Percentiles rank a stretch among this genome's conserved stretches.
phyloP scores from a whole-genome alignment of 2,797 vertebrate genomes.

The Acanthurus lineatus region DNA sequence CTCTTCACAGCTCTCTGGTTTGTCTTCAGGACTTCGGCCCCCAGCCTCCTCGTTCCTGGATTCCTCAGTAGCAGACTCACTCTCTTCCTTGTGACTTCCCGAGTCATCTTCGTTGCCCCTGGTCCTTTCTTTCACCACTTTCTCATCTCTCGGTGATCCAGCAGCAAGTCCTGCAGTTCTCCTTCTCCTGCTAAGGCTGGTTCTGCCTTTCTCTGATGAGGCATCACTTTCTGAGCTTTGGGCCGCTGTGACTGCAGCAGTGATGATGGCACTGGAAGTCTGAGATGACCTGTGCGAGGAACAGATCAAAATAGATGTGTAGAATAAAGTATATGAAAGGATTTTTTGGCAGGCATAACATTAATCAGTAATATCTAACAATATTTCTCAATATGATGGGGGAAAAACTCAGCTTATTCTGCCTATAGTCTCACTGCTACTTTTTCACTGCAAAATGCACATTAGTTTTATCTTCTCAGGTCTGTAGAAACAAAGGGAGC shows the following conservation, averaged over 20 bases:
- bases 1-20: slow-evolving; percentile 37
- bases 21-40: slow-evolving; percentile 9
- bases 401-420: not conserved
- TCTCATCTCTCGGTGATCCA: slow-evolving; percentile 15
- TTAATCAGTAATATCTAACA: not conserved
- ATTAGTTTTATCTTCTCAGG: not conserved
- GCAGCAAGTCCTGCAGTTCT: slow-evolving; percentile 12
- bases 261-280: slow-evolving; percentile 25
- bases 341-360: not conserved
- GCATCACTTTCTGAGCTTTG: slow-evolving; percentile 41
- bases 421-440: no score
- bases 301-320: not conserved
- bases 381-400: no score
- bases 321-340: not conserved
- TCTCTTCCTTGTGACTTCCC: slow-evolving; percentile 20
- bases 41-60: slow-evolving; percentile 4
- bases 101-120: slow-evolving; percentile 6
- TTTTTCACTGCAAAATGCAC: not conserved
- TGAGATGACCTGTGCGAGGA: slow-evolving; percentile 44
- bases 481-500: not conserved
- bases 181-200: slow-evolving; percentile 12
- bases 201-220: slow-evolving; percentile 41
- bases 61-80: slow-evolving; percentile 2
- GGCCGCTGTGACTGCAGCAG: not conserved
- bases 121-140: not conserved